Evolutionary conservation across 1,140 invertebrate genomes (phyloP).

Genomic region (Ceratitis capitata): DNA sequence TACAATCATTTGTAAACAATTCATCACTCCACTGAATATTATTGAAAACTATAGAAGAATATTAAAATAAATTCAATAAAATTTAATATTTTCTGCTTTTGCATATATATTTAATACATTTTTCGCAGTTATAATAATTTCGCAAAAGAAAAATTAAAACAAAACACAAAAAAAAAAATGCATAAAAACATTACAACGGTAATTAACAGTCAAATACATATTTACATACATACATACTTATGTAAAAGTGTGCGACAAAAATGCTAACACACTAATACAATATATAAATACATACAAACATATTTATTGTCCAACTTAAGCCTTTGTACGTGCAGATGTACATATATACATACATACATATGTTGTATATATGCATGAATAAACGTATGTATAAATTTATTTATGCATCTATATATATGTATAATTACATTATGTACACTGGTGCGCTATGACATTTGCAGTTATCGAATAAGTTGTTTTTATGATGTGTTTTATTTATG

Average conservation of each 20-base stretch:
- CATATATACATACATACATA: neutral
- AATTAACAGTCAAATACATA: neutral
- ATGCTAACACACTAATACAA: neutral
- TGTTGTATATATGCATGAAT: neutral
- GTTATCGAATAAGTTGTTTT: slow-evolving; percentile 39
- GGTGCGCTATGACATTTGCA: slow-evolving; percentile 15
- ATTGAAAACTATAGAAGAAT: too few relatives aligned
- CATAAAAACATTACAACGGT: neutral
- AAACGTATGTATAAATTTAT: neutral
- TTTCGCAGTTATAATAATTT: neutral
- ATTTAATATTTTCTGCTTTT: too few relatives aligned
- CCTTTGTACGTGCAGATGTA: neutral
- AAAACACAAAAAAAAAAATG: neutral
- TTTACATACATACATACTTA: neutral
- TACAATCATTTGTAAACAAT: too few relatives aligned
- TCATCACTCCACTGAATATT: too few relatives aligned
- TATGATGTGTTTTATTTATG: slow-evolving; percentile 40
- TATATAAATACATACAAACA: neutral
- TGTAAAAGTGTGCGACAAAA: neutral
- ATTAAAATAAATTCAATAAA: too few relatives aligned
- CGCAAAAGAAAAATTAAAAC: too few relatives aligned
- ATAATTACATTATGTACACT: neutral
- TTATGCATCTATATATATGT: slow-evolving; percentile 2
- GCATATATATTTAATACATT: neutral
- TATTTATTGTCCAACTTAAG: neutral